Base-by-base conservation (phyloP, 2,888 invertebrate species). In the Ophioninae sp. region DNA sequence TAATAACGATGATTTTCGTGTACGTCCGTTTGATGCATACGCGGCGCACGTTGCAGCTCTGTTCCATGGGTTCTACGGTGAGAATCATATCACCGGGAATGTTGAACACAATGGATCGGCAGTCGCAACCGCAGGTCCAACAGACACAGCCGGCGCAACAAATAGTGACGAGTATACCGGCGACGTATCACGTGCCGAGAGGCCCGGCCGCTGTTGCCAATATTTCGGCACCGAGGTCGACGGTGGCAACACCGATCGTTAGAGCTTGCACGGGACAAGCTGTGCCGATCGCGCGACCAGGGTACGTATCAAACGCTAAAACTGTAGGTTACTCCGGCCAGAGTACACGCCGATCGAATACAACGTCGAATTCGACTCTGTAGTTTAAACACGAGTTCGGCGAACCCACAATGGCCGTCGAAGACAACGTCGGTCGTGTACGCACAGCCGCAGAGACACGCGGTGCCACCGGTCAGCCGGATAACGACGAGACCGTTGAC, bases 121-220 rank as follows among this genome's bases (percentile, higher is more conserved):
- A 91, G 83, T 85, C 74, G 69, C 90, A 89, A 78, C 76, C 89
- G 5, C 91, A 91, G 64, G 44, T 30, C 5, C 87, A 78, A 68
- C 90, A 89, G 84, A 69, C 89, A 23, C 84, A 87, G 67, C 90
- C 90, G 75, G 88, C 89, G 56, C 84, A 90, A 2, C 90, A 91
- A 64, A 92, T 93, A 83, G 91, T 93, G 72, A 91, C 93, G 59
- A 92, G 93, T 13, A 93, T 89, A 73, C 90, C 91, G 67, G 91
- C 92, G 13, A 92, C 93, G 10, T 93, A 93, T 87, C 93, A 94
- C 88, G 93, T 94, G 68, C 93, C 94, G 7, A 89, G 93, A 86
- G 96, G 96, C 1, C 95, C 96, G 20, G 96, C 96, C 0, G 96
- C 96, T 13, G 96, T 96, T 2, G 96, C 96, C 0, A 96, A 96